Evolutionary conservation across 2,113 vertebrate genomes (phyloP).

Genomic region (Potamarius usumacintae): DNA sequence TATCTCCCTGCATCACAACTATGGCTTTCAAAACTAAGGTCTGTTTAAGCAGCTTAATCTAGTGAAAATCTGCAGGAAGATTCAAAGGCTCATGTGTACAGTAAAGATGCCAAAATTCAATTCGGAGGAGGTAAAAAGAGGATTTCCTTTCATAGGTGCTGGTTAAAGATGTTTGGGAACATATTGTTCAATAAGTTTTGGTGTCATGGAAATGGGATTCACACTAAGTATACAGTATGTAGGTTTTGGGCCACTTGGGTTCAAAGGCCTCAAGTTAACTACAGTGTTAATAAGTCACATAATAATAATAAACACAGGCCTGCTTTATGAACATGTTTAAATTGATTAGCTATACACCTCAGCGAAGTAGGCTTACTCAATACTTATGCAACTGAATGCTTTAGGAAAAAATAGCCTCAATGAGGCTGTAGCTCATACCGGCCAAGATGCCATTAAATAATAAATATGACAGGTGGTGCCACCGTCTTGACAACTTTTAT

Average conservation of each 20-base stretch:
- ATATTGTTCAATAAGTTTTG: neutral
- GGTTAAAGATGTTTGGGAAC: neutral
- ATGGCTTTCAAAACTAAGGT: conserved; percentile 55
- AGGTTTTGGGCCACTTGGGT: neutral
- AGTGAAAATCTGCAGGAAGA: conserved; percentile 22
- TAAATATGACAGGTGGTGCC: too few relatives aligned
- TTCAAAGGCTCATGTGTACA: neutral
- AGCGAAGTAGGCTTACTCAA: neutral
- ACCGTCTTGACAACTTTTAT: too few relatives aligned
- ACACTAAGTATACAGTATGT: neutral
- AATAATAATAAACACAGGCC: neutral
- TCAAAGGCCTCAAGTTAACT: neutral
- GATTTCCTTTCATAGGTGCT: neutral
- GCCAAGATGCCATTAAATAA: too few relatives aligned
- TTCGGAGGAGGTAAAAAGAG: neutral
- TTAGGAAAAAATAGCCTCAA: neutral
- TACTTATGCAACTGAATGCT: neutral
- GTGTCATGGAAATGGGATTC: neutral
- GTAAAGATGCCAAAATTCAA: neutral
- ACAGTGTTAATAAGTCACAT: neutral
- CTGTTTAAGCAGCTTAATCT: conserved; percentile 58
- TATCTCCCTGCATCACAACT: conserved; percentile 42
- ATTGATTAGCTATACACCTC: neutral
- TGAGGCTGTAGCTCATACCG: too few relatives aligned
- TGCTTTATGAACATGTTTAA: neutral